Evolutionary conservation across 2,888 invertebrate genomes (phyloP).

Genomic region (Camptogramma bilineatum): DNA sequence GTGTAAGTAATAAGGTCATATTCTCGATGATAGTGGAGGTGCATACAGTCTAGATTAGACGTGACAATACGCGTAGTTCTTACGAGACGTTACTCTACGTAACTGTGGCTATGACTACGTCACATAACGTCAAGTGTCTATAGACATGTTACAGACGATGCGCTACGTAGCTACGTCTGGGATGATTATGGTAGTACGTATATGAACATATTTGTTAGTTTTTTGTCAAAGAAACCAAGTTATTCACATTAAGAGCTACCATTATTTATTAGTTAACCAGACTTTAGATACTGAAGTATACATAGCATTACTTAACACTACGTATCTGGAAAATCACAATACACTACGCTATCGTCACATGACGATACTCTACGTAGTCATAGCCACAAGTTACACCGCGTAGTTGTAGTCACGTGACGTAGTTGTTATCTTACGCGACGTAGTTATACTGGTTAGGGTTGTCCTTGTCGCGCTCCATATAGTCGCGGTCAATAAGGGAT

Average conservation of each 20-base stretch:
- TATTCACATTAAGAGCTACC: too few species aligned
- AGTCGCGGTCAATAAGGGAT: slow-evolving; percentile 99
- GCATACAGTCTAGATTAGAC: slow-evolving; percentile 7
- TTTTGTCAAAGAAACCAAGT: too few species aligned
- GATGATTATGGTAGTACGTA: too few species aligned
- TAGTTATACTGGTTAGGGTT: slow-evolving; percentile 99
- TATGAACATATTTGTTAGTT: too few species aligned
- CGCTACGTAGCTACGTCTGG: neutral
- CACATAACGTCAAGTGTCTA: neutral
- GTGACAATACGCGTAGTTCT: slow-evolving; percentile 78
- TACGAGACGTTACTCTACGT: slow-evolving; percentile 9
- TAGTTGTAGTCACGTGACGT: slow-evolving; percentile 23
- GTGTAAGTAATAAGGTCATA: neutral
- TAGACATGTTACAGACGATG: neutral
- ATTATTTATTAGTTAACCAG: too few species aligned
- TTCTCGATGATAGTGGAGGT: slow-evolving; percentile 1
- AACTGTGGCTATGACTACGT: neutral
- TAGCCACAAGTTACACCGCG: slow-evolving; percentile 7
- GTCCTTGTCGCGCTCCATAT: slow-evolving; percentile 99
- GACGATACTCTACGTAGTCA: slow-evolving; percentile 81
- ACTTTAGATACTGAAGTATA: neutral
- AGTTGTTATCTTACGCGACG: slow-evolving; percentile 91
- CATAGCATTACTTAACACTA: neutral
- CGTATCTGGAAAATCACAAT: neutral
- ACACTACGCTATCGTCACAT: neutral